Percentiles rank a stretch among this genome's conserved stretches.
Evolutionary conservation across 1,140 invertebrate genomes (phyloP).

Genomic region (Bathynomus jamesi): DNA sequence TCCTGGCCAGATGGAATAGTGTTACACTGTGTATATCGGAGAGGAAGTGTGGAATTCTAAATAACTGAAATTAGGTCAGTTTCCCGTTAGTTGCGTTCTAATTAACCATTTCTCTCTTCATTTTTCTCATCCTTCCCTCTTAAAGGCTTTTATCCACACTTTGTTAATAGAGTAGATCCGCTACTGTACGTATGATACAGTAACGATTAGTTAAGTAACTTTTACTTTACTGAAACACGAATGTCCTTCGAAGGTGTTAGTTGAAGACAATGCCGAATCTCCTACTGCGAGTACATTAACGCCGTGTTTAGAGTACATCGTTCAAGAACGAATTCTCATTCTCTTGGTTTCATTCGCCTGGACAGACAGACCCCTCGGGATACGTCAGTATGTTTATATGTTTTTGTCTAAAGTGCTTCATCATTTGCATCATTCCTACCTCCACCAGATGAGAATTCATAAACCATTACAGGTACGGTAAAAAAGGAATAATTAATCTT

Average conservation of each 20-base stretch:
- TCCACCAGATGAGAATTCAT: slow-evolving; percentile 32
- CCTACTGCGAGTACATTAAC: slow-evolving; percentile 21
- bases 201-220: too few relatives aligned
- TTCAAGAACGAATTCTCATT: slow-evolving; percentile 28
- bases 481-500: too few relatives aligned
- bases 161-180: not conserved
- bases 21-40: too few relatives aligned
- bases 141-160: too few relatives aligned
- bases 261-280: slow-evolving; percentile 2
- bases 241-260: slow-evolving; percentile 20
- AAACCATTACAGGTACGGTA: slow-evolving; percentile 29
- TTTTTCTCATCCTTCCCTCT: too few relatives aligned
- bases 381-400: slow-evolving; percentile 32
- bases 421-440: slow-evolving; percentile 33
- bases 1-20: too few relatives aligned
- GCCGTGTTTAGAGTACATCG: slow-evolving; percentile 32
- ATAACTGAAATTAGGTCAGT: too few relatives aligned
- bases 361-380: slow-evolving; percentile 31
- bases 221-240: too few relatives aligned
- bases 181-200: too few relatives aligned
- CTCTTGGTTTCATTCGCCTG: slow-evolving; percentile 20
- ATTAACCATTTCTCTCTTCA: too few relatives aligned
- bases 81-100: too few relatives aligned
- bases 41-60: too few relatives aligned
- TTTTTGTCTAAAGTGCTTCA: slow-evolving; percentile 30